Percentiles rank a stretch among this genome's conserved stretches.
Evolutionary conservation across 2,888 invertebrate genomes (phyloP).

Genomic region (Drepana falcataria): DNA sequence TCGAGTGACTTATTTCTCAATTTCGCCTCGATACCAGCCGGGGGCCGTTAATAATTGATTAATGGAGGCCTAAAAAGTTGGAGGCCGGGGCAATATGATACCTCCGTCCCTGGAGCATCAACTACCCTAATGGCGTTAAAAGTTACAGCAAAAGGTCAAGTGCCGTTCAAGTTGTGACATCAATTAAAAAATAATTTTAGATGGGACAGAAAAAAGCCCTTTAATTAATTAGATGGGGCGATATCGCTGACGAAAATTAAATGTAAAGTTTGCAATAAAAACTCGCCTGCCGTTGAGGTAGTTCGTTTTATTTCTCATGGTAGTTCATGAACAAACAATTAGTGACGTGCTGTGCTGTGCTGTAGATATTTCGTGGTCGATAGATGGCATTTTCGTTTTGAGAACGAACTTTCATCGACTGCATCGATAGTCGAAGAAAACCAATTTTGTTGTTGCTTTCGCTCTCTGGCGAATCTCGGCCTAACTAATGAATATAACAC

Average conservation of each 20-base stretch:
- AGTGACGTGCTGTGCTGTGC: no score
- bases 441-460: no score
- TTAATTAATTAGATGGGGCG: background rate
- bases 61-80: conserved; percentile 38
- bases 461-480: no score
- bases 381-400: no score
- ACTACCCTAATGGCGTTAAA: conserved; percentile 1
- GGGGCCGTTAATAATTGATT: conserved; percentile 41
- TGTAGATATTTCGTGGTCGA: no score
- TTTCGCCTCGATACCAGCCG: conserved; percentile 35
- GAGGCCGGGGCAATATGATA: conserved; percentile 6
- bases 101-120: conserved; percentile 2
- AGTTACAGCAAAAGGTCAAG: conserved; percentile 2
- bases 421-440: no score
- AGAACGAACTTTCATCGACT: no score
- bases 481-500: no score
- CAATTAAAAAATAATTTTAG: background rate
- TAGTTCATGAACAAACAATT: no score
- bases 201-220: background rate
- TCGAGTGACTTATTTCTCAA: conserved; percentile 49
- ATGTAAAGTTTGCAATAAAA: no score
- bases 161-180: background rate
- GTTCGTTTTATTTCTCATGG: no score
- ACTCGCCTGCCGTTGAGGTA: no score
- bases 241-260: background rate